phyloP scores from a whole-genome alignment of 2,797 vertebrate species.

The Cyprinella venusta region DNA sequence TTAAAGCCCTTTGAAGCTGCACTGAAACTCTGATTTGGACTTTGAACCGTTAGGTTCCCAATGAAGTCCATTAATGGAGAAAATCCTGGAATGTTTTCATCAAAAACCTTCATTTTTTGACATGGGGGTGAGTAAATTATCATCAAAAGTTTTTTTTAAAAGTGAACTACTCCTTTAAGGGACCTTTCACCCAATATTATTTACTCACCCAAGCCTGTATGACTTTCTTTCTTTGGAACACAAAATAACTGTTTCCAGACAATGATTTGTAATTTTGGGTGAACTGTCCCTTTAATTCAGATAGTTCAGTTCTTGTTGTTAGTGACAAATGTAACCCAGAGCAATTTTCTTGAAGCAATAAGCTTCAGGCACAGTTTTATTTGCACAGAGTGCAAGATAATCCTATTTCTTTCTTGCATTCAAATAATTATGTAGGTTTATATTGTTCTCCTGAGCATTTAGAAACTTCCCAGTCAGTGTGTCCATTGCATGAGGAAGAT shows the following conservation, averaged over 20 bases:
- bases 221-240: background rate
- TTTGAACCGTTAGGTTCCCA: too few species aligned
- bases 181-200: background rate
- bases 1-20: too few species aligned
- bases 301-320: background rate
- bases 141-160: too few species aligned
- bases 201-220: background rate
- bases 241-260: background rate
- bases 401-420: conserved; percentile 1
- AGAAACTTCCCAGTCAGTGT: background rate
- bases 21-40: too few species aligned
- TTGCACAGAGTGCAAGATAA: conserved; percentile 28
- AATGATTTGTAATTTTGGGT: background rate
- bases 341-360: conserved; percentile 33
- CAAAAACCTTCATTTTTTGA: too few species aligned
- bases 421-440: conserved; percentile 51
- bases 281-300: background rate
- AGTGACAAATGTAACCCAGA: conserved; percentile 18
- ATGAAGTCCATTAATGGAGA: too few species aligned
- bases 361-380: conserved; percentile 40
- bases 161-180: too few species aligned
- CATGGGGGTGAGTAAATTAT: too few species aligned
- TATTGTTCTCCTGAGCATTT: conserved; percentile 39
- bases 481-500: conserved; percentile 17
- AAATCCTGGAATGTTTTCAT: too few species aligned